Percentiles rank a stretch among this genome's conserved stretches.
Conservation (phyloP, 2,797 vertebrate genomes). For the Selene dorsalis region DNA sequence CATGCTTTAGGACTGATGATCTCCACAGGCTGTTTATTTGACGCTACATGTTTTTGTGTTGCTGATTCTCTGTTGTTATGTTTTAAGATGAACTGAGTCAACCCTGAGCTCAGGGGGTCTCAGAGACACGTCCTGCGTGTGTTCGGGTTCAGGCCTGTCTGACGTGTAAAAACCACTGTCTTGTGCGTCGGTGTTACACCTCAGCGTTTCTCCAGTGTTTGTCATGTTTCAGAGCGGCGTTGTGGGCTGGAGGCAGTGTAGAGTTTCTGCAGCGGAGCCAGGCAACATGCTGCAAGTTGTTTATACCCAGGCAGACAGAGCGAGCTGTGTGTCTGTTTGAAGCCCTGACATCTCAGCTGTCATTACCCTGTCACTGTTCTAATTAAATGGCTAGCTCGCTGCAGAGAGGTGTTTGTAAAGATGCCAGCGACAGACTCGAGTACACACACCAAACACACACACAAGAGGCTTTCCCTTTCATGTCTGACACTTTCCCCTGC, state of each 20-base stretch:
- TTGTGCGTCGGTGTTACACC: conserved; percentile 52
- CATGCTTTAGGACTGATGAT: neutral
- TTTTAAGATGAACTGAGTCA: conserved; percentile 49
- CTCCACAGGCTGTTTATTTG: conserved; percentile 10
- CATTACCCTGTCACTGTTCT: conserved; percentile 82
- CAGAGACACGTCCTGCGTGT: conserved; percentile 18
- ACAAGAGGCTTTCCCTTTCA: conserved; percentile 71
- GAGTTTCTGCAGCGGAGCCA: conserved; percentile 72
- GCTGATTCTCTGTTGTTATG: conserved; percentile 31
- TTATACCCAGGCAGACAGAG: conserved; percentile 75
- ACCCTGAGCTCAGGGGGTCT: conserved; percentile 19
- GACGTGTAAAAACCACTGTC: conserved; percentile 54
- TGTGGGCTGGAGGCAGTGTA: conserved; percentile 59
- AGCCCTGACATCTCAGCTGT: conserved; percentile 77
- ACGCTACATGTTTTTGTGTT: neutral
- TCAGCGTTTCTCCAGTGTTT: conserved; percentile 60
- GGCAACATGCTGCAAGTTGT: conserved; percentile 70
- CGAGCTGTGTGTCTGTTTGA: conserved; percentile 73
- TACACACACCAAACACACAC: conserved; percentile 30
- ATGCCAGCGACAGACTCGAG: conserved; percentile 70
- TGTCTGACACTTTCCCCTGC: conserved; percentile 72
- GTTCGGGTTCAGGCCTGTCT: conserved; percentile 62
- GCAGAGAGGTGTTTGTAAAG: conserved; percentile 74
- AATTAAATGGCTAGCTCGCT: conserved; percentile 79
- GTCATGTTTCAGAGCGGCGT: conserved; percentile 58